Percentiles rank a stretch among this genome's conserved stretches.
Conservation (phyloP, 1,140 invertebrate genomes). For the Chymomyza costata region DNA sequence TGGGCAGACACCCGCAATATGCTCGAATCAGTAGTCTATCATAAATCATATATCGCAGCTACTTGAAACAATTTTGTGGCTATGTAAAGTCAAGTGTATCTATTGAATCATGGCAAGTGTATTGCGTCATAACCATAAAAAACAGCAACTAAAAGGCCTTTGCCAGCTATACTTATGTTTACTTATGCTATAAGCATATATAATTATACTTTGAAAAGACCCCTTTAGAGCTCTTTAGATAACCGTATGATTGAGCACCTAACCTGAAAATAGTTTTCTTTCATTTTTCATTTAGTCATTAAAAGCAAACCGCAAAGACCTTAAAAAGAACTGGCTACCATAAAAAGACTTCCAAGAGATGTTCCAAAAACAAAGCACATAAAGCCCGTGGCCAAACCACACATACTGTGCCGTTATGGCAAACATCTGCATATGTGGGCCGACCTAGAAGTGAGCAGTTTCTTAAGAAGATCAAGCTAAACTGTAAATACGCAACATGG, state of each 20-base stretch:
- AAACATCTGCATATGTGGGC: too few species aligned
- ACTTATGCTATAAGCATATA: conserved; percentile 31
- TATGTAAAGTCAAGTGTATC: too few species aligned
- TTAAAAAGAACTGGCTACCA: conserved; percentile 18
- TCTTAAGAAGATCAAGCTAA: too few species aligned
- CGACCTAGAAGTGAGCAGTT: too few species aligned
- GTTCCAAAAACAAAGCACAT: conserved; percentile 1
- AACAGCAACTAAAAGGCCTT: conserved; percentile 15
- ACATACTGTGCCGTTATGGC: too few species aligned
- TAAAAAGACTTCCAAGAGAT: conserved; percentile 21
- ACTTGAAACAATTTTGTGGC: conserved; percentile 20
- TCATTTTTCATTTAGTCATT: conserved; percentile 2
- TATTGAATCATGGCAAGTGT: too few species aligned
- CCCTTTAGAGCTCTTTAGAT: too few species aligned
- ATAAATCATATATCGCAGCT: conserved; percentile 24
- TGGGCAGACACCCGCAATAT: conserved; percentile 1
- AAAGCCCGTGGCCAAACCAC: too few species aligned
- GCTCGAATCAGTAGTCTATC: conserved; percentile 1
- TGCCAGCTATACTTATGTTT: too few species aligned
- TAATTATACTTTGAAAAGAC: too few species aligned
- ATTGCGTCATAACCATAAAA: conserved; percentile 24
- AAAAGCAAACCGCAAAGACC: conserved; percentile 13
- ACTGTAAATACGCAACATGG: too few species aligned
- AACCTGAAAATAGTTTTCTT: conserved; percentile 2
- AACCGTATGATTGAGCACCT: conserved; percentile 33